These are phyloP conservation scores for Eilema caniola DNA, from an alignment of 2,888 invertebrate genomes.

Conservation along the genomic window DNA sequence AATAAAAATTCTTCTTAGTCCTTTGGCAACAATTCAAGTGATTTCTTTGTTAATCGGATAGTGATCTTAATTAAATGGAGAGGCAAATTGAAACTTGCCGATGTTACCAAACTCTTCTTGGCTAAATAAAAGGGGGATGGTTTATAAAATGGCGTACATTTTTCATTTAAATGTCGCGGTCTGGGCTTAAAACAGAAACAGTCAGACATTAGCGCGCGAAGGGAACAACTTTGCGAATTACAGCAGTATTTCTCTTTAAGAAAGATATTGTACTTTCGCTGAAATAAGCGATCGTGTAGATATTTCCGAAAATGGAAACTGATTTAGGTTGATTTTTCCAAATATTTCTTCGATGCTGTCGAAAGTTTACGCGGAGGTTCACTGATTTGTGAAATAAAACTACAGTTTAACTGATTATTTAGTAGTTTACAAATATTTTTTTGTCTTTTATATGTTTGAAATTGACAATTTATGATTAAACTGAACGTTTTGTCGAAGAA, in stretches of 20 bases:
- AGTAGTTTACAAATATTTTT: no score
- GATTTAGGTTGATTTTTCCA: not conserved
- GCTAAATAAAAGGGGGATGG: conserved; percentile 1
- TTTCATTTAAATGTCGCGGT: conserved; percentile 2
- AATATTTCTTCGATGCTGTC: no score
- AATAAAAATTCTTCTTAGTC: not conserved
- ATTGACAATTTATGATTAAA: no score
- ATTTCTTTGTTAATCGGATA: conserved; percentile 5
- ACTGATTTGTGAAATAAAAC: no score
- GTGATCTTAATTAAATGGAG: conserved; percentile 40
- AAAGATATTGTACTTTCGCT: not conserved
- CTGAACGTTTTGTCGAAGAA: no score
- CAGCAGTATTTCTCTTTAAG: not conserved
- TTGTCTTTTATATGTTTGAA: no score
- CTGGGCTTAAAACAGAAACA: conserved; percentile 3
- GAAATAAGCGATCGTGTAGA: not conserved
- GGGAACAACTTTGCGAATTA: not conserved
- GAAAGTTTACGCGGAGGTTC: no score
- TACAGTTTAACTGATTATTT: no score
- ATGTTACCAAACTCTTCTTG: not conserved
- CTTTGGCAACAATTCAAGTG: not conserved
- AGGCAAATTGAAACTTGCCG: conserved; percentile 34
- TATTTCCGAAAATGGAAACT: not conserved
- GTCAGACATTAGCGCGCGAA: not conserved
- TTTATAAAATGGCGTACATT: conserved; percentile 11